Percentiles rank a stretch among this genome's conserved stretches.
Evolutionary conservation across 2,888 invertebrate species (phyloP).

Genomic region (Salticus scenicus): DNA sequence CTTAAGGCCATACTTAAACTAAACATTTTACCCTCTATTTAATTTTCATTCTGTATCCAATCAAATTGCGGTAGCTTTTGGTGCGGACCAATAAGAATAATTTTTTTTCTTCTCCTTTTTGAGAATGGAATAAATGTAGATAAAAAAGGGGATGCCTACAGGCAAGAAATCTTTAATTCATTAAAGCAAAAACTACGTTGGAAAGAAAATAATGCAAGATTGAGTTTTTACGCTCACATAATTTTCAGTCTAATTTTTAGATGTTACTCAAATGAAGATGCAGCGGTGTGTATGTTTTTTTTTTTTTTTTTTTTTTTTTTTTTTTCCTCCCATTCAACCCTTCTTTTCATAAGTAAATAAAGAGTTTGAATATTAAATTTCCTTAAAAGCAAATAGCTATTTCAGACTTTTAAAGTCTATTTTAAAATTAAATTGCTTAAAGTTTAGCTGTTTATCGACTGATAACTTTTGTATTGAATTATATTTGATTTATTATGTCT

Average conservation of each 20-base stretch:
- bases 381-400: neutral
- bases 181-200: conserved; percentile 42
- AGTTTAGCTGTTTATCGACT: neutral
- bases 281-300: no score
- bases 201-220: conserved; percentile 32
- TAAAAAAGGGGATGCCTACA: conserved; percentile 35
- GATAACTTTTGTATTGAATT: no score
- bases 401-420: neutral
- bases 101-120: conserved; percentile 24
- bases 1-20: conserved; percentile 15
- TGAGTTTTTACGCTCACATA: conserved; percentile 54
- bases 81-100: conserved; percentile 33
- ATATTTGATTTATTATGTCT: no score
- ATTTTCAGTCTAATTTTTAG: conserved; percentile 34
- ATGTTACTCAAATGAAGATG: neutral
- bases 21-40: conserved; percentile 62
- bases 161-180: conserved; percentile 62
- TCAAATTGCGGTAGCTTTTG: conserved; percentile 38
- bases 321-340: no score
- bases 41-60: conserved; percentile 59
- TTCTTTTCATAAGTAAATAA: neutral
- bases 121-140: conserved; percentile 11
- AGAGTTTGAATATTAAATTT: conserved; percentile 8
- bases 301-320: no score
- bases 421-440: neutral